Evolutionary conservation across 2,888 invertebrate genomes (phyloP), one percentile per base, ranked within the genome.

Genomic region (Aspidapion aeneum): DNA sequence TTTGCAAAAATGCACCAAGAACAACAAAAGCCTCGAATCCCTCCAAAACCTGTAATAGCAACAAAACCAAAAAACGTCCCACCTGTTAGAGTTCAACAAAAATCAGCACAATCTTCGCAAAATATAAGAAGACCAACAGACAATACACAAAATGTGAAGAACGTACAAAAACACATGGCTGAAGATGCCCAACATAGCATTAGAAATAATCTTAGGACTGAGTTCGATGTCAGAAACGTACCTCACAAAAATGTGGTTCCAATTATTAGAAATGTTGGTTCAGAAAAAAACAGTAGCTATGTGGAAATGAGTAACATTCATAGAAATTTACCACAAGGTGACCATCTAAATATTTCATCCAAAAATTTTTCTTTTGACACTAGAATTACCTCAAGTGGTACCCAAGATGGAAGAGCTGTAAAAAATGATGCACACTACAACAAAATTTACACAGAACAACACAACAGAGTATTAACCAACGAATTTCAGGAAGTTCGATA

Each of bases 51-150:
- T 12, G 63, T 63, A n/a, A 72, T 73, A 35, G 78, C 80, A 9
- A 72, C 75, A 1, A 81, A 81, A 68, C 82, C 82, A 2, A 79
- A 78, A 69, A 78, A 75, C 70, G 78, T 82, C 3, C 81, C 82
- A 59, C 82, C 82, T 18, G 78, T 80, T 52, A 78, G 78, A 70
- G 69, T 69, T 61, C 73, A 69, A 52, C 71, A 73, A 58, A 67
- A 67, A 61, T 54, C 55, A 18, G 20, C 35, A 16, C n/a, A 21
- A n/a, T n/a, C n/a, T n/a, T n/a, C n/a, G n/a, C 35, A 35, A 12
- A 35, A 35, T 35, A 12, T 35, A 7, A 35, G 35, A 35, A 35
- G 35, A 35, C n/a, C n/a, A n/a, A n/a, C n/a, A n/a, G 12, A 35
- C 12, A 35, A 35, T 12, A 35, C 3, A 7, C 5, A 35, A 35